These are phyloP conservation scores for Steinernema feltiae DNA, from an alignment of 1,140 invertebrate species.

Conservation along the genomic window DNA sequence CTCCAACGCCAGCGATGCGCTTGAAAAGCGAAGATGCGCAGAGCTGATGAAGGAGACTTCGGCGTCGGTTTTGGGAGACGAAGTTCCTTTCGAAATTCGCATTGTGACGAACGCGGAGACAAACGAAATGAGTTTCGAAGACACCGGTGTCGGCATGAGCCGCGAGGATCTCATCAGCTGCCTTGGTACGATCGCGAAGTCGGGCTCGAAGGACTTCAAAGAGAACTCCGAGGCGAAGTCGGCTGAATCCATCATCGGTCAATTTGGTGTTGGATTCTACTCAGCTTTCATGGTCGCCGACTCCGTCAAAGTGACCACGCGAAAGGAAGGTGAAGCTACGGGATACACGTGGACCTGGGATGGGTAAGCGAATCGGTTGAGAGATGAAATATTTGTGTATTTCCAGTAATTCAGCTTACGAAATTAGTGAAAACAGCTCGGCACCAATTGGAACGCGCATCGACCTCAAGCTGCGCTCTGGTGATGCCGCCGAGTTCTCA, in stretches of 20 bases:
- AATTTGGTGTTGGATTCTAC: slow-evolving; percentile 97
- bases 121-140: slow-evolving; percentile 38
- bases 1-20: slow-evolving; percentile 91
- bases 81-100: slow-evolving; percentile 72
- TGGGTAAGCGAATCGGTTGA: slow-evolving; percentile 65
- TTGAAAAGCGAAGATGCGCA: slow-evolving; percentile 75
- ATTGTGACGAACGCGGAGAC: slow-evolving; percentile 69
- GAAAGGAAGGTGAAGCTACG: slow-evolving; percentile 63
- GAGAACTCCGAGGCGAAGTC: slow-evolving; percentile 51
- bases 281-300: slow-evolving; percentile 93
- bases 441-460: slow-evolving; percentile 86
- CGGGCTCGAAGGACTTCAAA: slow-evolving; percentile 76
- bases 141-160: slow-evolving; percentile 77
- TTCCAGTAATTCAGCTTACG: slow-evolving; percentile 74
- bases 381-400: slow-evolving; percentile 17
- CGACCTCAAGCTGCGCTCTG: slow-evolving; percentile 77
- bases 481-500: slow-evolving; percentile 74
- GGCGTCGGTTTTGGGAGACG: slow-evolving; percentile 21
- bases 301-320: slow-evolving; percentile 82
- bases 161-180: slow-evolving; percentile 81
- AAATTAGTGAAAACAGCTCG: slow-evolving; percentile 75
- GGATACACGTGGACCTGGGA: slow-evolving; percentile 81
- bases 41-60: slow-evolving; percentile 63
- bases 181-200: slow-evolving; percentile 87
- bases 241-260: slow-evolving; percentile 76